Base-by-base conservation (phyloP, 1,140 invertebrate species). In the Trigoniulus corallinus region DNA sequence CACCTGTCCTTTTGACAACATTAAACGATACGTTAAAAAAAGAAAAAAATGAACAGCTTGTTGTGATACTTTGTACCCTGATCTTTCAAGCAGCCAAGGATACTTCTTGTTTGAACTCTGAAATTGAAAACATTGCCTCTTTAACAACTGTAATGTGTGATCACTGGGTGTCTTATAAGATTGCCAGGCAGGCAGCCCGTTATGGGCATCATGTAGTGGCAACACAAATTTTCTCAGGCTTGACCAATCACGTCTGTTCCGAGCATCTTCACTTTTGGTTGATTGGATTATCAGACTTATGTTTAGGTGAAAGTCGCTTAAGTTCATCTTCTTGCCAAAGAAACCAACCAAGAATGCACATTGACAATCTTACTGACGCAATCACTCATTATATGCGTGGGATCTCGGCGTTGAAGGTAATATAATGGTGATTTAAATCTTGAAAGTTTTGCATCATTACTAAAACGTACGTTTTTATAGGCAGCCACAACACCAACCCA, bases 201-300 rank as follows among this genome's bases (percentile, higher is more conserved):
- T 81, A 70, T 59, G 63, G 62, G 21, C 65, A 71, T 56, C 67
- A 67, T 59, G 50, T 57, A 22, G 54, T 68, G 24, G 68, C 67
- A 13, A 50, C 60, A 12, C 53, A 55, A 45, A 55, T 69, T 7
- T 61, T 66, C 49, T 51, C 53, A 21, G 47, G 51, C 23, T 40
- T 66, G 1, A 55, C 50, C 26, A 55, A 54, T 41, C 72, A 82
- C 57, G 86, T 91, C 1, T 82, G 84, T 15, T 85, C 84, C 15
- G 92, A 96, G 61, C 81, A 89, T 61, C 76, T 87, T 40, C 81
- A 92, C 61, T 91, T 91, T 60, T 95, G 89, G 84, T 64, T 96
- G 37, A 75, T 78, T 0, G 83, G 83, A 3, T 67, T 95, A 18
- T 58, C 64, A 27, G 61, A 69, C 50, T 57, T 74, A 7, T 65